Evolutionary conservation across 2,113 vertebrate species (phyloP), one percentile per base, ranked within the genome.

Genomic region (Platichthys flesus): DNA sequence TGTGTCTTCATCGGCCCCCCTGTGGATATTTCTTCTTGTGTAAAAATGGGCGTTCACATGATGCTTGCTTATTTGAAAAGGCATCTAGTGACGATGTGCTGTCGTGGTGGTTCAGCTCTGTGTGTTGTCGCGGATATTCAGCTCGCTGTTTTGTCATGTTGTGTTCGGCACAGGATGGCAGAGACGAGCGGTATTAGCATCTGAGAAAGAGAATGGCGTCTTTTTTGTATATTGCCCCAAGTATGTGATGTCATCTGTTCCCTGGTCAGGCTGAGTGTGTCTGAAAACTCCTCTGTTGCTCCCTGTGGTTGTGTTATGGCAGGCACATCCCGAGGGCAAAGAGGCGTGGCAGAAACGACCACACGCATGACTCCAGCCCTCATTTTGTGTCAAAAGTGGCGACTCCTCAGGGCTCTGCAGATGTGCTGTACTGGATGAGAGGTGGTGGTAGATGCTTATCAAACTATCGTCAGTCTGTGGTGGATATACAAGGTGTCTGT

Each of bases 321-420:
- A 78, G 87, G 79, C 67, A 82, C 78, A 75, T 86, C 88, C 87
- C 45, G 56, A 77, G 74, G 84, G 85, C 87, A 81, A 85, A 89
- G 70, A 82, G 88, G 87, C 86, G 76, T 76, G 84, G 84, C 82
- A 82, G 9, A 64, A 67, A 75, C 42, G 76, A 74, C 83, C 89
- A 79, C 78, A 85, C 64, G 61, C 76, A 67, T 81, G 87, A 88
- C 86, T 87, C 91, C 88, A 70, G 78, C 89, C 87, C 90, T 63
- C 87, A 81, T 78, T 93, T 93, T 91, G 89, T 94, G 93, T 93
- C 91, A 92, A 91, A 91, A 93, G 82, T 86, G 90, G 92, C 69
- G 88, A 83, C 76, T 93, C 94, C 88, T 89, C 87, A 49, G 86
- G 82, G 67, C 51, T 88, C 81, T 88, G 90, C 76, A 79, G 89